Conservation (phyloP, 2,888 invertebrate genomes). For the Maniola hyperantus region DNA sequence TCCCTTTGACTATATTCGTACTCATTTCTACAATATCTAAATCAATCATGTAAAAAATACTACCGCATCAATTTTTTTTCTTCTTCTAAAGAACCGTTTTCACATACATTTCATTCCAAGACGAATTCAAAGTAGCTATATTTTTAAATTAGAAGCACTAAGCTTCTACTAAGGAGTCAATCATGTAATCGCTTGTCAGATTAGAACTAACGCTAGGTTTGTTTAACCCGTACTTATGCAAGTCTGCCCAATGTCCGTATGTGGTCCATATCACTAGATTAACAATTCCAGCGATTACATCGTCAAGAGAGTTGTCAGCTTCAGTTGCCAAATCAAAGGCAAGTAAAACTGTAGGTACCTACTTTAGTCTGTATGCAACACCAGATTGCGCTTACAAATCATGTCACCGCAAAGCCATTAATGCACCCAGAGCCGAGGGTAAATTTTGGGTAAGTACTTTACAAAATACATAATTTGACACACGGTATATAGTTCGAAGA, state of each 20-base stretch:
- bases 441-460: background rate
- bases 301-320: slow-evolving; percentile 73
- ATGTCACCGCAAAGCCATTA: slow-evolving; percentile 71
- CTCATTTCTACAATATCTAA: too few relatives aligned
- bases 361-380: slow-evolving; percentile 48
- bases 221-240: slow-evolving; percentile 77
- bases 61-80: too few relatives aligned
- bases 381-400: slow-evolving; percentile 73
- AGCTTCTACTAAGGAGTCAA: slow-evolving; percentile 64
- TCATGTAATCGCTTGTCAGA: slow-evolving; percentile 72
- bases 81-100: too few relatives aligned
- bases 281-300: slow-evolving; percentile 78
- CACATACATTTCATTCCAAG: too few relatives aligned
- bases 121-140: too few relatives aligned
- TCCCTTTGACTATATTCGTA: too few relatives aligned
- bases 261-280: slow-evolving; percentile 76
- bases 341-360: slow-evolving; percentile 62
- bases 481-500: too few relatives aligned
- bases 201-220: slow-evolving; percentile 62
- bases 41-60: too few relatives aligned
- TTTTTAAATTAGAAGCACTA: background rate
- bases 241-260: slow-evolving; percentile 66
- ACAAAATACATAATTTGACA: background rate
- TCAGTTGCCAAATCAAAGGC: slow-evolving; percentile 76
- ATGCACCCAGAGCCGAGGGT: slow-evolving; percentile 30